Base-by-base conservation (phyloP, 2,797 vertebrate species). In the Pachyuromys duprasi region DNA sequence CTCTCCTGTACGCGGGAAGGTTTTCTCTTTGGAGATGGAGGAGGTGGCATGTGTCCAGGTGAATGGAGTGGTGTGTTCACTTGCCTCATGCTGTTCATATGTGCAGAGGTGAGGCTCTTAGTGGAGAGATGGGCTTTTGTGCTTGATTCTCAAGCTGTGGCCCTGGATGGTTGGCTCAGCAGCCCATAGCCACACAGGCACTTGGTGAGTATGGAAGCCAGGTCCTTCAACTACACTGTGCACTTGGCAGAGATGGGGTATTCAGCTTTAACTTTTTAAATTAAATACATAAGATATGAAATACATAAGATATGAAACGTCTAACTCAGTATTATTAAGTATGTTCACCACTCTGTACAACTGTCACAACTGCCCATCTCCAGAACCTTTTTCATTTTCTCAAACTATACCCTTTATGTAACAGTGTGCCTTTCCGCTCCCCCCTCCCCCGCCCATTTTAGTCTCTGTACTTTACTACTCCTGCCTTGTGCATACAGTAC, bases 201-300 rank as follows among this genome's bases (percentile, higher is more conserved):
- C 14, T 75, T 36, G 75, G 62, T 57, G 60, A 84, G 36, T 24
- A 45, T 60, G 67, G 83, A 60, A 62, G n/a, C 45, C 69, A 86
- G 36, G 4, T 86, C 2, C 79, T 53, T 75, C 65, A 69, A 36
- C 67, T 67, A 70, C 53, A 63, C 65, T 28, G 36, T 96, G 42
- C 24, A 86, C 75, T 6, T 92, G 53, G n/a, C 57, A 20, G 36
- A 8, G 28, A 33, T 92, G 55, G 31, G 13, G 11, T 13, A 69
- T 87, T 72, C 60, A 89, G 69, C n/a, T 86, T 55, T 80, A 63
- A 17, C 75, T 91, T 94, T 70, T 89, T 63, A 45, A 65, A 60
- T 81, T 65, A 84, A 83, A 49, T 65, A 83, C 20, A 60, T 62
- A 81, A 24, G 24, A n/a, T 31, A 55, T 63, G 57, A 57, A 49